Evolutionary conservation across 2,888 invertebrate species (phyloP).

Genomic region (Philonicus albiceps): DNA sequence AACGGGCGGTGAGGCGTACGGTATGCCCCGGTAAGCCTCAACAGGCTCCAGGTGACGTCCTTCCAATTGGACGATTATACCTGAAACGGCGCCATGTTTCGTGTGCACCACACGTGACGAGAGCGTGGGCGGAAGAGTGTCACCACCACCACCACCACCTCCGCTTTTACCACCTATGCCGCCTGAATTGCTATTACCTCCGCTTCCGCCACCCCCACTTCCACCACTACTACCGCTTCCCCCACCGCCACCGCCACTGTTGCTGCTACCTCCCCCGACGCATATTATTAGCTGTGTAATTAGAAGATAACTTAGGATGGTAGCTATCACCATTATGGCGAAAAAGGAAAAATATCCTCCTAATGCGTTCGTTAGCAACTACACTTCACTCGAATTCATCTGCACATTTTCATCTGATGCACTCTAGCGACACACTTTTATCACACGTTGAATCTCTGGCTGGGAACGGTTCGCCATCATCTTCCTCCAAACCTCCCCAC

Average conservation of each 20-base stretch:
- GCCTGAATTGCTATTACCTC: slow-evolving; percentile 46
- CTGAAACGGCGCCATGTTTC: slow-evolving; percentile 87
- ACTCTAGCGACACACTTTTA: slow-evolving; percentile 45
- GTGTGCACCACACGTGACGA: slow-evolving; percentile 86
- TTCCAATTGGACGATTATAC: slow-evolving; percentile 83
- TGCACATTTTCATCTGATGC: slow-evolving; percentile 7
- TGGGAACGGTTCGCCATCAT: neutral
- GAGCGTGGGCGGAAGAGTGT: slow-evolving; percentile 65
- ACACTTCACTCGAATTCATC: slow-evolving; percentile 7
- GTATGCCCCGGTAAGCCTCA: slow-evolving; percentile 91
- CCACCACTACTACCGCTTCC: slow-evolving; percentile 53
- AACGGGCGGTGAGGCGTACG: slow-evolving; percentile 92
- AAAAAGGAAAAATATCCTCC: neutral
- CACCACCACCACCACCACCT: slow-evolving; percentile 61
- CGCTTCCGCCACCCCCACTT: slow-evolving; percentile 51
- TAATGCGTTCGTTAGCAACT: slow-evolving; percentile 22
- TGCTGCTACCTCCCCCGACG: slow-evolving; percentile 54
- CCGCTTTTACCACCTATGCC: slow-evolving; percentile 44
- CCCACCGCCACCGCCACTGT: slow-evolving; percentile 49
- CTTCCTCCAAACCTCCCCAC: neutral
- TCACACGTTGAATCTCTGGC: slow-evolving; percentile 1
- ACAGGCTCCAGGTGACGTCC: slow-evolving; percentile 85
- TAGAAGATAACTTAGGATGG: slow-evolving; percentile 56
- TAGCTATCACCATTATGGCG: slow-evolving; percentile 62
- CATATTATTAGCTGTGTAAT: slow-evolving; percentile 53